Conservation (phyloP, 2,113 vertebrate genomes). For the Stigmatopora argus region DNA sequence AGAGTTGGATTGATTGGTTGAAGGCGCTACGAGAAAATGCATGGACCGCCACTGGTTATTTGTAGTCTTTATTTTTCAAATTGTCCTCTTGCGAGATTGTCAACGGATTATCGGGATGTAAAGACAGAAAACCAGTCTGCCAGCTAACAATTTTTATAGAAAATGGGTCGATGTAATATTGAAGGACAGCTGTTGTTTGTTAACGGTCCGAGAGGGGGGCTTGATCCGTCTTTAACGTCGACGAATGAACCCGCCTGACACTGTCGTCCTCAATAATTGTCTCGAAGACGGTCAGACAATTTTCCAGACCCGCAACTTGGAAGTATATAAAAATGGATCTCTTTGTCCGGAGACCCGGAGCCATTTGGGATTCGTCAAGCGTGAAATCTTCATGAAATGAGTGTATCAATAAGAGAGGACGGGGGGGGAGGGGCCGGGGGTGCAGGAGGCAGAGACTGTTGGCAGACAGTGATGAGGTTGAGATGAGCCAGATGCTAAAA, state of each 20-base stretch:
- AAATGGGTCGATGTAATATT: too few species aligned
- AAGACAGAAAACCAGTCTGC: too few species aligned
- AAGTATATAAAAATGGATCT: conserved; percentile 78
- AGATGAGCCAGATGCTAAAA: conserved; percentile 14
- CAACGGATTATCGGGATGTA: too few species aligned
- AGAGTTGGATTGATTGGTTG: too few species aligned
- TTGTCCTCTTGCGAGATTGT: too few species aligned
- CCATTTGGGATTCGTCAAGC: conserved; percentile 69
- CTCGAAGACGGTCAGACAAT: conserved; percentile 71
- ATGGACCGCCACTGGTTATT: too few species aligned
- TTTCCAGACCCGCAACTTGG: conserved; percentile 77
- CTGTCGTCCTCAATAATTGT: conserved; percentile 12
- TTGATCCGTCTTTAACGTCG: neutral
- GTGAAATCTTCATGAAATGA: conserved; percentile 74
- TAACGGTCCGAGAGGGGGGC: neutral
- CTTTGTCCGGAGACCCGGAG: conserved; percentile 72
- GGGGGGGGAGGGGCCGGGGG: too few species aligned
- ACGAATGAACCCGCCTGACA: neutral
- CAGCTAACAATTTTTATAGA: too few species aligned
- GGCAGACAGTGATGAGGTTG: conserved; percentile 31
- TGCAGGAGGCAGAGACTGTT: conserved; percentile 56
- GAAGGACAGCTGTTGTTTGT: conserved; percentile 19
- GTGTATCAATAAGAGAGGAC: conserved; percentile 73
- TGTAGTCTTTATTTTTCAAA: neutral
- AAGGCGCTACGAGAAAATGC: too few species aligned